Conservation (phyloP, 2,797 vertebrate species). For the Acanthopagrus latus region DNA sequence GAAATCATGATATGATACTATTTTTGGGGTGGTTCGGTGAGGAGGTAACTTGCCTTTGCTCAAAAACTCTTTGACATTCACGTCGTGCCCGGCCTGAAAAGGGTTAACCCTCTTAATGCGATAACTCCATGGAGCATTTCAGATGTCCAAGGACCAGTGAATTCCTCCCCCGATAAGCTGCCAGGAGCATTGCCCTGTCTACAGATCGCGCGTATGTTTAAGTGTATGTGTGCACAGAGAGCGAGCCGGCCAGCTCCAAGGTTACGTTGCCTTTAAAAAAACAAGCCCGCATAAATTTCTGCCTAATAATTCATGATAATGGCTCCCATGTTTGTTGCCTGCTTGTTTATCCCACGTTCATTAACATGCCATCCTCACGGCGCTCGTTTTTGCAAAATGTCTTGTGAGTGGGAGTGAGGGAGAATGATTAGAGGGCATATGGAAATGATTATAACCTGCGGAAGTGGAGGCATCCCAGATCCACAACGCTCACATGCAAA, state of each 20-base stretch:
- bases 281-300: conserved; percentile 74
- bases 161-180: conserved; percentile 82
- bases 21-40: not conserved
- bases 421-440: conserved; percentile 77
- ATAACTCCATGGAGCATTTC: conserved; percentile 64
- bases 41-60: not conserved
- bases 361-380: conserved; percentile 72
- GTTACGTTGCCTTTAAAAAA: conserved; percentile 77
- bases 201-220: conserved; percentile 38
- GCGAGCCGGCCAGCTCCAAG: conserved; percentile 73
- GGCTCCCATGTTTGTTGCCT: conserved; percentile 65
- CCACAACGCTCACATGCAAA: conserved; percentile 32
- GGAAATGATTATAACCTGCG: conserved; percentile 73
- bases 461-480: conserved; percentile 51
- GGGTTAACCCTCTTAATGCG: conserved; percentile 69
- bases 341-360: conserved; percentile 74
- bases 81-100: conserved; percentile 17
- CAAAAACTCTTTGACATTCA: not conserved
- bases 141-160: conserved; percentile 80
- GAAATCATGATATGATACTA: not conserved
- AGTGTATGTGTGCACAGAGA: conserved; percentile 41
- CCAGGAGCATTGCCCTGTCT: conserved; percentile 65
- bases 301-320: conserved; percentile 80
- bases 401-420: conserved; percentile 64
- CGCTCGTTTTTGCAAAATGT: conserved; percentile 59